These are phyloP conservation scores for Eurystomus glaucurus DNA, from an alignment of 2,797 vertebrate species.

Conservation along the genomic window DNA sequence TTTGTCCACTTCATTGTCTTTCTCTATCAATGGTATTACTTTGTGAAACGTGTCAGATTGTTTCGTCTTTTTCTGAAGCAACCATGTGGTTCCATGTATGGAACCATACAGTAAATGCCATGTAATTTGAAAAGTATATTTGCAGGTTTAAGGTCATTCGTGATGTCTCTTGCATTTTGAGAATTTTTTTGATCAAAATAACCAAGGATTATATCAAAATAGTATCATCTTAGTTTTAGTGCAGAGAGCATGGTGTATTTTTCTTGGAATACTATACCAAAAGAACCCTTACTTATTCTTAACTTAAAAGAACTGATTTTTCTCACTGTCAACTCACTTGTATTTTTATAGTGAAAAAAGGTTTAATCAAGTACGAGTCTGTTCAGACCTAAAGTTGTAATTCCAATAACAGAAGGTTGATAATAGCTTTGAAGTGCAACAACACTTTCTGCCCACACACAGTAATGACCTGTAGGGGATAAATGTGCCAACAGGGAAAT, in stretches of 20 bases:
- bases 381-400: slow-evolving; percentile 49
- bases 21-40: neutral
- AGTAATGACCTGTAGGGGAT: slow-evolving; percentile 22
- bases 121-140: neutral
- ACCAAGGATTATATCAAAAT: neutral
- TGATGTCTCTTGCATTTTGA: neutral
- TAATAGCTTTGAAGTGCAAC: slow-evolving; percentile 34
- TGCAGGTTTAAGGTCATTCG: neutral
- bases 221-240: neutral
- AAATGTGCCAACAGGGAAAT: slow-evolving; percentile 66
- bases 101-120: neutral
- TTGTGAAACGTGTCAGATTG: neutral
- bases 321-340: neutral
- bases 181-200: neutral
- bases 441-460: neutral
- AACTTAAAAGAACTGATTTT: neutral
- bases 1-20: neutral
- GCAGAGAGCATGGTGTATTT: neutral
- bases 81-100: too few species aligned
- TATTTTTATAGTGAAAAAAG: neutral
- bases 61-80: neutral
- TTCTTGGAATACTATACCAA: neutral
- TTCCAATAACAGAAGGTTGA: neutral
- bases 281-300: neutral
- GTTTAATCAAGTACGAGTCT: slow-evolving; percentile 34